Percentiles rank a stretch among this genome's conserved stretches.
Conservation (phyloP, 2,797 vertebrate genomes). For the Helicolenus hilgendorfi region DNA sequence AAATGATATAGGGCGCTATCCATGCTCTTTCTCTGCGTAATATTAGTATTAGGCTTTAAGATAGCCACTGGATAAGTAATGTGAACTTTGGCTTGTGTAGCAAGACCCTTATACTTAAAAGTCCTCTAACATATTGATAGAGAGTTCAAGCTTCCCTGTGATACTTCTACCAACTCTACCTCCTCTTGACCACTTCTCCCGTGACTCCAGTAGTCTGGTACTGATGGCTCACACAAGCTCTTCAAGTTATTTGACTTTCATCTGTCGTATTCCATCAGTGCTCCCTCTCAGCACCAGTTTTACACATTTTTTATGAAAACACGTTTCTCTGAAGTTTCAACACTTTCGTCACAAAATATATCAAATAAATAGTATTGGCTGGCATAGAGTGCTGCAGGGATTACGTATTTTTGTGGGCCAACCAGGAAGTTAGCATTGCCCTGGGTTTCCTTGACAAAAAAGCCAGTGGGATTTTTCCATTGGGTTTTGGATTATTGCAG, state of each 20-base stretch:
- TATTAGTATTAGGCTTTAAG: background rate
- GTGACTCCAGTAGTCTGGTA: background rate
- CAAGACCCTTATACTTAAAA: background rate
- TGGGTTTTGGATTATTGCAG: no score
- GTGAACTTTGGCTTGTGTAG: background rate
- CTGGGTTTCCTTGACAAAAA: no score
- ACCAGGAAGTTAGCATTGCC: no score
- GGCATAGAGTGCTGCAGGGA: background rate
- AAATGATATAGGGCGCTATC: background rate
- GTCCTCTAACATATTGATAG: background rate
- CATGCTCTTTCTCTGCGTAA: background rate
- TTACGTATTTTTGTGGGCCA: no score
- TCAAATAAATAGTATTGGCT: background rate
- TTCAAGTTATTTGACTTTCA: background rate
- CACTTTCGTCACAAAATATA: background rate
- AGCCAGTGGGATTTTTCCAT: no score
- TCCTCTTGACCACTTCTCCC: background rate
- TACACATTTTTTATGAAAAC: background rate
- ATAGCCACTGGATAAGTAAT: background rate
- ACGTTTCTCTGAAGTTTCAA: background rate
- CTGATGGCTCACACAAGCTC: background rate
- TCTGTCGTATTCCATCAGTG: background rate
- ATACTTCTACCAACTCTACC: background rate
- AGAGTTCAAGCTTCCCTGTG: background rate
- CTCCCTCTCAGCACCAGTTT: background rate